Evolutionary conservation across 2,888 invertebrate species (phyloP).

Genomic region (Dynastes hyllus): DNA sequence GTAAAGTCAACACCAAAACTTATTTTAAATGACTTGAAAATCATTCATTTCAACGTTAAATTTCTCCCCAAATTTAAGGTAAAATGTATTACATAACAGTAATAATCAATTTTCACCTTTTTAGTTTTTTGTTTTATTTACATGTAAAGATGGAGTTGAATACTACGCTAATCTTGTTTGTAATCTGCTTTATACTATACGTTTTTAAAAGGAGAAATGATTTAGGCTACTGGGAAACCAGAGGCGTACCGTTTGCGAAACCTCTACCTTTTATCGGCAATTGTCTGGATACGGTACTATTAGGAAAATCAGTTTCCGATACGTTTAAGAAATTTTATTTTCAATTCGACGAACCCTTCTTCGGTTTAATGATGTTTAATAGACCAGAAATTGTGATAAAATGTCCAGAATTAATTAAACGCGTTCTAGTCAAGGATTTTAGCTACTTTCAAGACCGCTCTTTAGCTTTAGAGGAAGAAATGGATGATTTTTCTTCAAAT

Average conservation of each 20-base stretch:
- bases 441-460: slow-evolving; percentile 71
- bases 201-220: not conserved
- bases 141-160: not conserved
- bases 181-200: slow-evolving; percentile 15
- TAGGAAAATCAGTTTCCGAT: slow-evolving; percentile 59
- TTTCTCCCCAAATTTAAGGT: no score
- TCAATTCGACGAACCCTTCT: slow-evolving; percentile 62
- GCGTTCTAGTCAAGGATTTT: slow-evolving; percentile 72
- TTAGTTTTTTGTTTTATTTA: not conserved
- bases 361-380: slow-evolving; percentile 72
- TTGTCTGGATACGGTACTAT: slow-evolving; percentile 64
- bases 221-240: slow-evolving; percentile 68
- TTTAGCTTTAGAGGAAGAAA: slow-evolving; percentile 67
- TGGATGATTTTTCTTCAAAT: slow-evolving; percentile 68
- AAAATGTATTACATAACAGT: not conserved
- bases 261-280: slow-evolving; percentile 70
- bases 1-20: no score
- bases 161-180: not conserved
- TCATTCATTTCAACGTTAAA: no score
- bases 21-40: no score
- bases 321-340: slow-evolving; percentile 63
- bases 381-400: slow-evolving; percentile 71
- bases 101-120: not conserved
- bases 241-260: slow-evolving; percentile 66
- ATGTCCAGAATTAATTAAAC: slow-evolving; percentile 71